Conservation (phyloP, 2,797 vertebrate genomes). For the Hirundo rustica region DNA sequence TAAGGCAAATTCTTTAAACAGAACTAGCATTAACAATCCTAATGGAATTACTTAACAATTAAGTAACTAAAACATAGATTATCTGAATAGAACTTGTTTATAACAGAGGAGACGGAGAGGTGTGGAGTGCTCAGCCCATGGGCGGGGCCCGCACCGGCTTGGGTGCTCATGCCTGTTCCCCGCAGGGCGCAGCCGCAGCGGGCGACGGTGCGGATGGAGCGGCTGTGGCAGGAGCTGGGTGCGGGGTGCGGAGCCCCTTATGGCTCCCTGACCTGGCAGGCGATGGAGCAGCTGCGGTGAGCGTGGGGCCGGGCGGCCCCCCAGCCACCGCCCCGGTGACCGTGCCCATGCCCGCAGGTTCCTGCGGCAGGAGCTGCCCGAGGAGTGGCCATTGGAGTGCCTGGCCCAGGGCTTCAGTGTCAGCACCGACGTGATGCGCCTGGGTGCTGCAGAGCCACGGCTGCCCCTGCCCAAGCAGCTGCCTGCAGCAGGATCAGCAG, state of each 20-base stretch:
- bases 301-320: neutral
- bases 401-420: slow-evolving; percentile 88
- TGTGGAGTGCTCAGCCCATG: neutral
- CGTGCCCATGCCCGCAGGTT: slow-evolving; percentile 71
- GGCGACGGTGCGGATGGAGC: slow-evolving; percentile 68
- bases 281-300: slow-evolving; percentile 91
- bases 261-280: slow-evolving; percentile 83
- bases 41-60: no score
- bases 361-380: slow-evolving; percentile 83
- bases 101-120: slow-evolving; percentile 34
- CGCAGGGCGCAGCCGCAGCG: slow-evolving; percentile 43
- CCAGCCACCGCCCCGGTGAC: neutral
- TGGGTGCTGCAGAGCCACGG: slow-evolving; percentile 85
- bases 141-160: accelerated
- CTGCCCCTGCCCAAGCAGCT: slow-evolving; percentile 69
- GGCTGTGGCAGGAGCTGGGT: slow-evolving; percentile 72
- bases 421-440: slow-evolving; percentile 77
- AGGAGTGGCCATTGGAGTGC: slow-evolving; percentile 86
- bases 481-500: slow-evolving; percentile 81
- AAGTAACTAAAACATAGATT: no score
- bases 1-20: no score
- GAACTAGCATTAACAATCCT: no score
- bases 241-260: slow-evolving; percentile 80
- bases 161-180: neutral
- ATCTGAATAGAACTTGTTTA: no score